These are phyloP conservation scores for Octopus bimaculoides DNA, from an alignment of 1,140 invertebrate species.

Conservation along the genomic window DNA sequence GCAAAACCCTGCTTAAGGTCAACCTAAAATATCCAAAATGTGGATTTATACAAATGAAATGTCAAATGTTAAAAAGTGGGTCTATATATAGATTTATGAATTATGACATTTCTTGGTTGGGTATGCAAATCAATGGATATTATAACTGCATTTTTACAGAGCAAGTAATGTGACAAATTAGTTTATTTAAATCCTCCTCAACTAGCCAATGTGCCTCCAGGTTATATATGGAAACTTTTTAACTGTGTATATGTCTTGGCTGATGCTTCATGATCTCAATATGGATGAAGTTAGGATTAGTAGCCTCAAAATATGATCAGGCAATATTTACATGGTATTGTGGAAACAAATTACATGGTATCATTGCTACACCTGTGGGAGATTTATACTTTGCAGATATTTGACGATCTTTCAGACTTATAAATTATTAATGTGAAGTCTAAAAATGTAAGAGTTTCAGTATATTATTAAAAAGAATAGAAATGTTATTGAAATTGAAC, in stretches of 20 bases:
- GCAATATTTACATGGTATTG: constrained; percentile 13
- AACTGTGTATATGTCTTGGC: constrained; percentile 29
- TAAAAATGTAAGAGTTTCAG: too few relatives aligned
- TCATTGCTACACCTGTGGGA: constrained; percentile 24
- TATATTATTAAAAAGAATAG: too few relatives aligned
- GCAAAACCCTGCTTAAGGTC: not conserved
- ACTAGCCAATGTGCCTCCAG: constrained; percentile 9
- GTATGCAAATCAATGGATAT: not conserved
- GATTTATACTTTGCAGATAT: constrained; percentile 16
- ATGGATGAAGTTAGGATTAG: constrained; percentile 20
- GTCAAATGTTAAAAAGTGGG: not conserved
- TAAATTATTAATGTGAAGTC: too few relatives aligned
- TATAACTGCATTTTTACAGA: constrained; percentile 21
- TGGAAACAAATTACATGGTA: constrained; percentile 3
- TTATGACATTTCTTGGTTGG: not conserved
- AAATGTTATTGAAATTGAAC: too few relatives aligned
- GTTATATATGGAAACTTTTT: constrained; percentile 25
- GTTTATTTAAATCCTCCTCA: constrained; percentile 24
- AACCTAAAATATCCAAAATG: not conserved
- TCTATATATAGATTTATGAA: not conserved
- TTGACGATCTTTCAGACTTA: too few relatives aligned
- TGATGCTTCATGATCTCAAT: constrained; percentile 28
- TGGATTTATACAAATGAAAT: not conserved
- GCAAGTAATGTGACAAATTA: constrained; percentile 19
- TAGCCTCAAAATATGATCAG: constrained; percentile 21